phyloP scores from a whole-genome alignment of 2,113 vertebrate species.

The Nanorana parkeri region DNA sequence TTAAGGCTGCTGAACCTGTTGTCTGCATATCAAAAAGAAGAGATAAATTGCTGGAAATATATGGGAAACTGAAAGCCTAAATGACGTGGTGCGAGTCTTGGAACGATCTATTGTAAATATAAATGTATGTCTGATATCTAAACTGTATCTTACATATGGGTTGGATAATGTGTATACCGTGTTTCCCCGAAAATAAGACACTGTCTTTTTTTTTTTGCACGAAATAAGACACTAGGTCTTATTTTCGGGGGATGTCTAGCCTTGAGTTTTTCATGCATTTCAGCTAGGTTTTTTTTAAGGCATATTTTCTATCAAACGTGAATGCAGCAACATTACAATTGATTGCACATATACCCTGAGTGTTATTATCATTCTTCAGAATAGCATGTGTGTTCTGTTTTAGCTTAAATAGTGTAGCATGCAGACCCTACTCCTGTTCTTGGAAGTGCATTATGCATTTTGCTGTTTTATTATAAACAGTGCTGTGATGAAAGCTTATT shows the following conservation, averaged over 20 bases:
- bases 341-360: background rate
- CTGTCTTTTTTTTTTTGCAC: too few species aligned
- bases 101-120: conserved; percentile 6
- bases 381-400: conserved; percentile 4
- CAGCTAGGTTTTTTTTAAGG: too few species aligned
- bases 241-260: too few species aligned
- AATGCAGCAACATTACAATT: background rate
- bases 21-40: background rate
- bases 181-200: too few species aligned
- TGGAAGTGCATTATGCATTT: conserved; percentile 12
- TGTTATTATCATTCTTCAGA: background rate
- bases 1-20: background rate
- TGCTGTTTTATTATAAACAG: conserved; percentile 4
- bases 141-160: conserved; percentile 32
- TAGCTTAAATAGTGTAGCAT: background rate
- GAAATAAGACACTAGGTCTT: too few species aligned
- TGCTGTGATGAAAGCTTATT: background rate
- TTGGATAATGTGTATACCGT: conserved; percentile 15
- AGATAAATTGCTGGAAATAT: background rate
- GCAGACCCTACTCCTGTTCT: background rate
- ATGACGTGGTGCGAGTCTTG: background rate
- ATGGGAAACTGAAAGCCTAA: background rate
- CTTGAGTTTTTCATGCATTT: background rate
- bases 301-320: conserved; percentile 7
- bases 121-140: conserved; percentile 7